These are phyloP conservation scores for Ophion obscuratus DNA, from an alignment of 2,888 invertebrate genomes.

Conservation along the genomic window DNA sequence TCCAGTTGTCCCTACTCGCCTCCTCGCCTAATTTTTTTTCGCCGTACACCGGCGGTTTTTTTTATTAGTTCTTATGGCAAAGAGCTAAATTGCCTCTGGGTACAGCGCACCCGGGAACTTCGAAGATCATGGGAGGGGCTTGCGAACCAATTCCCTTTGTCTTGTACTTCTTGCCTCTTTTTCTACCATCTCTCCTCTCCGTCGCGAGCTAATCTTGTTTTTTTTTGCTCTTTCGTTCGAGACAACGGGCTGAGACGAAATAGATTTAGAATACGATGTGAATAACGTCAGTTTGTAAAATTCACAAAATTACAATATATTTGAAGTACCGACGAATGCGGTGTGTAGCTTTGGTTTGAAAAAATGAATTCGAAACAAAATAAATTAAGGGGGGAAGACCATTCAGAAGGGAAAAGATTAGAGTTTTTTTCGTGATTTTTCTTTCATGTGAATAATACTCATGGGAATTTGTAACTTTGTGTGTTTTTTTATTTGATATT, in stretches of 20 bases:
- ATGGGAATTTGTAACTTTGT: no score
- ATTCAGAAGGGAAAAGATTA: no score
- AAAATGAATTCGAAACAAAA: no score
- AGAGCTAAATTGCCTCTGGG: constrained; percentile 71
- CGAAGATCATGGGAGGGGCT: constrained; percentile 69
- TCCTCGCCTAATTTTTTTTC: constrained; percentile 58
- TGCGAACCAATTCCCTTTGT: constrained; percentile 72
- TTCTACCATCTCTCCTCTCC: constrained; percentile 34
- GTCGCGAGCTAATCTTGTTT: constrained; percentile 40
- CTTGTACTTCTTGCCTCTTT: constrained; percentile 57
- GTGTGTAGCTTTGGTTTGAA: no score
- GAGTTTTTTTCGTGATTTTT: no score
- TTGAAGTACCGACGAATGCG: not conserved
- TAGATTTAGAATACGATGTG: constrained; percentile 11
- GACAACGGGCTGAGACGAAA: constrained; percentile 48
- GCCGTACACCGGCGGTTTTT: constrained; percentile 69
- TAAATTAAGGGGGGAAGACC: no score
- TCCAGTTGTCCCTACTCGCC: constrained; percentile 9
- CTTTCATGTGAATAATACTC: no score
- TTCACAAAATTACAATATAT: not conserved
- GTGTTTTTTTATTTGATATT: no score
- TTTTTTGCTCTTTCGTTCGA: constrained; percentile 37
- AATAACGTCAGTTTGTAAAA: not conserved
- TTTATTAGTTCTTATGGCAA: constrained; percentile 70
- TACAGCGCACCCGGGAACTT: constrained; percentile 62